phyloP scores from a whole-genome alignment of 2,113 vertebrate species.

The Lagopus leucura region DNA sequence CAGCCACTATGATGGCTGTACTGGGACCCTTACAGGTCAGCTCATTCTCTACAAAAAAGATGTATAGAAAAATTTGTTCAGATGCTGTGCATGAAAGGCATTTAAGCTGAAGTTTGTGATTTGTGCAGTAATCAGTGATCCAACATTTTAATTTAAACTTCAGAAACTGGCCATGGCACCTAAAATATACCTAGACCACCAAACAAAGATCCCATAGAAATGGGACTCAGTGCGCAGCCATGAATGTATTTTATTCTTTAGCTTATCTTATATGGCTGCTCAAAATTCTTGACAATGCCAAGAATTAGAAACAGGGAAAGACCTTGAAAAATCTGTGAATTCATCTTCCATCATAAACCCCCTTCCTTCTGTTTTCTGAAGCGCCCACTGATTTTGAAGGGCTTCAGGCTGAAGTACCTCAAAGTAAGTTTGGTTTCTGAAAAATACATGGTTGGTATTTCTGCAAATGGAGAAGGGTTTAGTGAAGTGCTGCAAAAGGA shows the following conservation, averaged over 20 bases:
- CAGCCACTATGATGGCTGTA: too few species aligned
- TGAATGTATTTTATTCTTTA: background rate
- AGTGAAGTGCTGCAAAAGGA: rapidly evolving
- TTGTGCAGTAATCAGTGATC: background rate
- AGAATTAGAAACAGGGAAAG: background rate
- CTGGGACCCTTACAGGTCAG: background rate
- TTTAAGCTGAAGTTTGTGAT: background rate
- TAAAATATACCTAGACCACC: too few species aligned
- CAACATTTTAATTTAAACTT: background rate
- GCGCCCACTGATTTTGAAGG: background rate
- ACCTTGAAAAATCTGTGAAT: background rate
- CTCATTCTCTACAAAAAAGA: background rate
- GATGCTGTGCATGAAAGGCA: rapidly evolving
- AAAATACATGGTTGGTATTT: rapidly evolving
- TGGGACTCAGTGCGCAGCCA: too few species aligned
- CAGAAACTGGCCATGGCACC: background rate
- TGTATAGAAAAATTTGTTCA: background rate
- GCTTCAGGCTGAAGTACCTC: background rate
- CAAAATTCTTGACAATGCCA: background rate
- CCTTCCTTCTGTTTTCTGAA: background rate
- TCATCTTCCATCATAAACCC: background rate
- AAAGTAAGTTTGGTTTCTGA: background rate
- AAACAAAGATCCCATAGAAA: background rate
- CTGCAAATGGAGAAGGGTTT: background rate
- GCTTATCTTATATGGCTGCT: background rate